Conservation (phyloP, 2,113 vertebrate genomes). For the Malaclemys terrapin region DNA sequence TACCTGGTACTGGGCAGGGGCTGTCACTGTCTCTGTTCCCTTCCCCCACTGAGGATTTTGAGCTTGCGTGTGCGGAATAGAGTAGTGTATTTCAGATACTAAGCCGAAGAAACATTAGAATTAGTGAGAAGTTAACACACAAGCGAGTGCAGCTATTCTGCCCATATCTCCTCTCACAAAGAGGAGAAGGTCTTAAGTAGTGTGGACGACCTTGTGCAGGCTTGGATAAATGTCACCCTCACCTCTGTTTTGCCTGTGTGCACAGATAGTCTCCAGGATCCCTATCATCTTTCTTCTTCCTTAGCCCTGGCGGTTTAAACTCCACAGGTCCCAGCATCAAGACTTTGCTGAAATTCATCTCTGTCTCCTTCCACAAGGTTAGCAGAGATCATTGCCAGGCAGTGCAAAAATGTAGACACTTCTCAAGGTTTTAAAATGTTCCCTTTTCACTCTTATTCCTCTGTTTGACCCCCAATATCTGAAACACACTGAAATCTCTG, state of each 20-base stretch:
- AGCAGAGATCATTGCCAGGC: neutral
- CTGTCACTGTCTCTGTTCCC: neutral
- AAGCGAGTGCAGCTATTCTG: neutral
- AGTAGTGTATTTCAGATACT: neutral
- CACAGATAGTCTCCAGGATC: neutral
- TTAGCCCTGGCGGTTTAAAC: neutral
- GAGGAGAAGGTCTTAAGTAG: accelerated
- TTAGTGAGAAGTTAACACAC: neutral
- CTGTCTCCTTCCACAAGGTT: neutral
- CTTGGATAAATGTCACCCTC: neutral
- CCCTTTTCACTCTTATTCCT: accelerated
- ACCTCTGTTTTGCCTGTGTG: neutral
- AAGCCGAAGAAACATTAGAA: neutral
- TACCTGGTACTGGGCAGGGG: neutral
- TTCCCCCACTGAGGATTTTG: neutral
- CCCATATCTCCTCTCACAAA: accelerated
- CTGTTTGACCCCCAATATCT: neutral
- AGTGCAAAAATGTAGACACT: neutral
- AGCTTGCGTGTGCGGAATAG: neutral
- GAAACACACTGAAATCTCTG: neutral
- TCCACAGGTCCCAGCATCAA: neutral
- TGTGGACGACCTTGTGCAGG: neutral
- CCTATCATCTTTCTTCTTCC: neutral
- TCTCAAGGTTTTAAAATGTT: neutral
- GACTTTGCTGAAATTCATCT: neutral